These are phyloP conservation scores for Ariolimax columbianus DNA, from an alignment of 2,888 invertebrate species.

Conservation along the genomic window DNA sequence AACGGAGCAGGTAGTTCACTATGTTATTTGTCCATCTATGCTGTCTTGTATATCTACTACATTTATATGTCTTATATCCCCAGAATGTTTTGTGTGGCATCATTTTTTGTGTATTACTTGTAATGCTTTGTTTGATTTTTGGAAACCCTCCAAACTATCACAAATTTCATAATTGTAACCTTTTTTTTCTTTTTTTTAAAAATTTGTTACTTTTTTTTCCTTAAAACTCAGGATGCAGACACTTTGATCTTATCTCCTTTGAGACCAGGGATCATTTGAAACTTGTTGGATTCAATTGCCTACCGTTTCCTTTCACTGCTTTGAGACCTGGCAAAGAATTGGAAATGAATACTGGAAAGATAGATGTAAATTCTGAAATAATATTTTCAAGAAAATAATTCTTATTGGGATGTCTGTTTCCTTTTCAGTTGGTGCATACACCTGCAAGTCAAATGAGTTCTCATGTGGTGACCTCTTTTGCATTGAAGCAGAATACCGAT, in stretches of 20 bases:
- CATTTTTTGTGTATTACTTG: background rate
- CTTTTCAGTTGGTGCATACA: slow-evolving; percentile 20
- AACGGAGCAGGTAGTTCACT: background rate
- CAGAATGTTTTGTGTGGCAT: background rate
- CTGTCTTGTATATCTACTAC: background rate
- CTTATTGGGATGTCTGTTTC: background rate
- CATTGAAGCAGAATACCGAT: slow-evolving; percentile 81
- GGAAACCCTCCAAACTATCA: too few relatives aligned
- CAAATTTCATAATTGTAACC: too few relatives aligned
- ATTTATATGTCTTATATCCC: background rate
- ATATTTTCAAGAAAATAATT: background rate
- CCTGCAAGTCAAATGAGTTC: slow-evolving; percentile 83
- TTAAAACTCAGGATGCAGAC: too few relatives aligned
- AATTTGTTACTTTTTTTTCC: too few relatives aligned
- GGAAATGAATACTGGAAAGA: too few relatives aligned
- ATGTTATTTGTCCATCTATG: background rate
- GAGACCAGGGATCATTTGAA: too few relatives aligned
- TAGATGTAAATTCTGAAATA: too few relatives aligned
- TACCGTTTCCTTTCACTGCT: too few relatives aligned
- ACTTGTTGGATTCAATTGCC: too few relatives aligned
- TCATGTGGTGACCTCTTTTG: slow-evolving; percentile 86
- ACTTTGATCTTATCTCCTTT: too few relatives aligned
- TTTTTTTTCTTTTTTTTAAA: too few relatives aligned
- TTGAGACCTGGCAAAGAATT: too few relatives aligned
- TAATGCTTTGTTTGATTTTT: background rate